phyloP scores from a whole-genome alignment of 2,888 invertebrate species.

The Acrobasis consociella region DNA sequence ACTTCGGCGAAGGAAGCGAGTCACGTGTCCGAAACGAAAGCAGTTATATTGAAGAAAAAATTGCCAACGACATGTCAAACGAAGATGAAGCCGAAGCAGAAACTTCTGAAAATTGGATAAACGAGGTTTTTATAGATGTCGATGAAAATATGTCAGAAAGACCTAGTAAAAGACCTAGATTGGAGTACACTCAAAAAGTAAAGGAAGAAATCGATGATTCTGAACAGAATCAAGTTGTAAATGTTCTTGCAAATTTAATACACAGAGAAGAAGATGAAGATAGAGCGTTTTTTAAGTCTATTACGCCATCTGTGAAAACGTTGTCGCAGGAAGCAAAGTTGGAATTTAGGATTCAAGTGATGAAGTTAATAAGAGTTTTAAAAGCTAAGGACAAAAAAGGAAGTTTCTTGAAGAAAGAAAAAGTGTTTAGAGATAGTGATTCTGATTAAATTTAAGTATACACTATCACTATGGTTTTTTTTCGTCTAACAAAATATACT shows the following conservation, averaged over 20 bases:
- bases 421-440: not conserved
- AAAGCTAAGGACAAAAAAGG: slow-evolving; percentile 28
- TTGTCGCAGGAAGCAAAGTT: slow-evolving; percentile 55
- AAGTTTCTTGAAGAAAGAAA: not conserved
- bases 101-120: slow-evolving; percentile 50
- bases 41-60: slow-evolving; percentile 34
- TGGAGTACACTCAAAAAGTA: slow-evolving; percentile 35
- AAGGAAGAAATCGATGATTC: slow-evolving; percentile 31
- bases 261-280: slow-evolving; percentile 68
- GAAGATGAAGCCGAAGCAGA: slow-evolving; percentile 35
- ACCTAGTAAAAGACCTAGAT: slow-evolving; percentile 39
- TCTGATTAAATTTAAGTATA: slow-evolving; percentile 1
- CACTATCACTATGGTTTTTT: not conserved
- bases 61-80: slow-evolving; percentile 33
- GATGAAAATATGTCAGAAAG: slow-evolving; percentile 37
- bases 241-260: slow-evolving; percentile 53
- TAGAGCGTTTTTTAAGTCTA: slow-evolving; percentile 63
- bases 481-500: no score
- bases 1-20: slow-evolving; percentile 26
- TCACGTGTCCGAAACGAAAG: slow-evolving; percentile 19
- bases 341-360: slow-evolving; percentile 60
- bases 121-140: slow-evolving; percentile 49
- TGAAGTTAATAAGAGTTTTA: slow-evolving; percentile 54
- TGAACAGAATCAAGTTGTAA: slow-evolving; percentile 41
- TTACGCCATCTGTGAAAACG: slow-evolving; percentile 58